phyloP scores from a whole-genome alignment of 2,797 vertebrate genomes.

The Arrhamphus sclerolepis region DNA sequence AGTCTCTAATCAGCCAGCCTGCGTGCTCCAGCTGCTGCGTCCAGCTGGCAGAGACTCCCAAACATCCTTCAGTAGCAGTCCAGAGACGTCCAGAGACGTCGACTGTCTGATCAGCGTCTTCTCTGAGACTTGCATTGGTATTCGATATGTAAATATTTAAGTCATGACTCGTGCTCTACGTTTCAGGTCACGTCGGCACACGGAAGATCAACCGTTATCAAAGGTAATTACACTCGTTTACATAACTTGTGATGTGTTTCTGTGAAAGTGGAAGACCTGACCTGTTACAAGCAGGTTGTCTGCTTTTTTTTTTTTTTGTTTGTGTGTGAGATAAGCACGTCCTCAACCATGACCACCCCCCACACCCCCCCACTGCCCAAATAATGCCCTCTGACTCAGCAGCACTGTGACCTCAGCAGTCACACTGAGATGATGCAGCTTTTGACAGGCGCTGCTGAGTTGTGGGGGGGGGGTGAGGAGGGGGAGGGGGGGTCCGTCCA shows the following conservation, averaged over 20 bases:
- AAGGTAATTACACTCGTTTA: constrained; percentile 82
- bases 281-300: not conserved
- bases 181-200: constrained; percentile 87
- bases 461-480: not conserved
- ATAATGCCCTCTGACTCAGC: constrained; percentile 57
- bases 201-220: constrained; percentile 86
- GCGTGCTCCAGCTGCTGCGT: constrained; percentile 44
- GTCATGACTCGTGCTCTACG: constrained; percentile 18
- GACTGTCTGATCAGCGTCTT: not conserved
- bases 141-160: not conserved
- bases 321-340: constrained; percentile 16
- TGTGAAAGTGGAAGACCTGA: not conserved
- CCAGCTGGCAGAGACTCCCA: constrained; percentile 6
- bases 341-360: constrained; percentile 18
- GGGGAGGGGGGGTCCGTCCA: not conserved
- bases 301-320: constrained; percentile 6
- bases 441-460: constrained; percentile 21
- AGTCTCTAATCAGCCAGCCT: constrained; percentile 34
- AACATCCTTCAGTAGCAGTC: constrained; percentile 15
- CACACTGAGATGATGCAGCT: constrained; percentile 37
- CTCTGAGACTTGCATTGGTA: not conserved
- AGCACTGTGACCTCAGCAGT: constrained; percentile 46
- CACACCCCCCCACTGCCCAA: constrained; percentile 6
- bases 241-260: no score
- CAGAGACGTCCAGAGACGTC: no score